Evolutionary conservation across 2,888 invertebrate species (phyloP), one percentile per base, ranked within the genome.

Genomic region (Rotaria sp.): DNA sequence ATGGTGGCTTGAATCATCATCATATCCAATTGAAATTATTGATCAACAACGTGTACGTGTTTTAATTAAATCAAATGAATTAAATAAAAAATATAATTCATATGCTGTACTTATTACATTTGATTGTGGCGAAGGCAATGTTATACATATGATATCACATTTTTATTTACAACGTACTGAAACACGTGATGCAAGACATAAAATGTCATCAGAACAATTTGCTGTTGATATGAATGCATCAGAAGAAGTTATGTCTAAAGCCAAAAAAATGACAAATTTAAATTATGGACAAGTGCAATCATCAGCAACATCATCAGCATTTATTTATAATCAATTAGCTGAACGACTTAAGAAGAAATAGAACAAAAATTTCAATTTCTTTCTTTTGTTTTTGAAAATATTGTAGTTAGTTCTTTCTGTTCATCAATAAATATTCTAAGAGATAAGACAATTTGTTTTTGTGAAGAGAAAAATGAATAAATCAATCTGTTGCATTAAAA

Each of bases 111-210:
- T 80, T 24, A n/a, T 80, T 26, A 80, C 80, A 10, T 80, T 80
- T 45, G 80, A 80, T 21, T 80, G 80, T n/a, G 80, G 80, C 7
- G n/a, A 80, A 80, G 80, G 80, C n/a, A 80, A 80, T 80, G 80
- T 80, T n/a, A 80, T 80, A 26, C 80, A 80, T n/a, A 80, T 80
- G 80, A 80, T 80, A 24, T 80, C 80, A n/a, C 80, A 80, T 45
- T 80, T 80, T 45, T 80, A 80, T 80, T 80, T 80, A 45, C 80
- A 80, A 80, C 41, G 80, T 45, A n/a, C 80, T 1, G 80, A 80
- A 45, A 80, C 80, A 13, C 80, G 80, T 80, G 26, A 45, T 15
- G 80, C 26, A 45, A 8, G 80, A 80, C 80, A 80, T 45, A 41
- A 80, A 45, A 45, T 80, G 80, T 80, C 80, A 13, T 26, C 45